Evolutionary conservation across 2,113 vertebrate species (phyloP).

Genomic region (Semicossyphus pulcher): DNA sequence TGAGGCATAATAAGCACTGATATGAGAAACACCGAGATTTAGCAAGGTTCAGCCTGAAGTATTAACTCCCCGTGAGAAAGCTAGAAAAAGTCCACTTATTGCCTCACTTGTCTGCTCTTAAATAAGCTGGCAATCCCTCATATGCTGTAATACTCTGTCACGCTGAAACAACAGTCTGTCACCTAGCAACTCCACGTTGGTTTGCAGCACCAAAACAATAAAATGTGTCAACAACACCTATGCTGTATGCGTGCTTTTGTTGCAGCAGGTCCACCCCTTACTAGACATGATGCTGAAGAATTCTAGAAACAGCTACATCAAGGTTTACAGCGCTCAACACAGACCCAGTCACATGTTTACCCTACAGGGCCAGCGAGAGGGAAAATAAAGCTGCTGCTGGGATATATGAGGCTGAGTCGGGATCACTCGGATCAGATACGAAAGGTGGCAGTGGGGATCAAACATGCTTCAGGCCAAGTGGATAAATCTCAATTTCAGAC

Average conservation of each 20-base stretch:
- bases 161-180: conserved; percentile 33
- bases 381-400: conserved; percentile 18
- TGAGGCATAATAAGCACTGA: conserved; percentile 58
- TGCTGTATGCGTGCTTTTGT: background rate
- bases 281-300: background rate
- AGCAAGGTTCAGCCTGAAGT: conserved; percentile 44
- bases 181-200: conserved; percentile 5
- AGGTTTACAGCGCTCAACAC: conserved; percentile 2
- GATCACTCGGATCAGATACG: background rate
- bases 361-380: background rate
- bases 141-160: conserved; percentile 12
- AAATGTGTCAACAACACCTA: background rate
- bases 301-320: conserved; percentile 7
- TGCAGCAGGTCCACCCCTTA: background rate
- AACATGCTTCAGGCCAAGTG: background rate
- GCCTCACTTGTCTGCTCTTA: conserved; percentile 46
- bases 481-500: background rate
- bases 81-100: conserved; percentile 38
- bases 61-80: conserved; percentile 33
- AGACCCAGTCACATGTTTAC: conserved; percentile 1
- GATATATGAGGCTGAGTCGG: background rate
- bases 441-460: background rate
- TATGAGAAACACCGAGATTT: conserved; percentile 40
- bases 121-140: conserved; percentile 37
- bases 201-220: conserved; percentile 12